Evolutionary conservation across 2,888 invertebrate genomes (phyloP).

Genomic region (Taenaris catops): DNA sequence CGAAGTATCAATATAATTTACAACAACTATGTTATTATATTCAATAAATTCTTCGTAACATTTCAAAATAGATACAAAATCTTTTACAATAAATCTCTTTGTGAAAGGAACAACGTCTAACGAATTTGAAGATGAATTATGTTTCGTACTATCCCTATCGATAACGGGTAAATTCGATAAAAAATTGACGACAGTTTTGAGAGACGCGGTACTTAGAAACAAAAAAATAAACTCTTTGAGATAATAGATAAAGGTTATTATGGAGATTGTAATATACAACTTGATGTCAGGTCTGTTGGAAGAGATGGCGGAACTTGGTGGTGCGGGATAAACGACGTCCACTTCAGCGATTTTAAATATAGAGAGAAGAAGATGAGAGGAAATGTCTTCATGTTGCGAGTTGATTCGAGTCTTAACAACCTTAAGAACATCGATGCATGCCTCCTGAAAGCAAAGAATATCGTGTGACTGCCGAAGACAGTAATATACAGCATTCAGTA

Average conservation of each 20-base stretch:
- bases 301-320: slow-evolving; percentile 75
- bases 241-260: slow-evolving; percentile 50
- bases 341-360: slow-evolving; percentile 96
- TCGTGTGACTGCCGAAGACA: no score
- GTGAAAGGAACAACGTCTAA: slow-evolving; percentile 48
- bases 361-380: slow-evolving; percentile 91
- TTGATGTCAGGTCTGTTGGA: slow-evolving; percentile 41
- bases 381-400: slow-evolving; percentile 90
- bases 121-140: slow-evolving; percentile 29
- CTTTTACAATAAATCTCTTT: slow-evolving; percentile 56
- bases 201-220: slow-evolving; percentile 30
- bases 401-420: slow-evolving; percentile 92
- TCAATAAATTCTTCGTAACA: slow-evolving; percentile 64
- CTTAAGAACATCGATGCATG: slow-evolving; percentile 90
- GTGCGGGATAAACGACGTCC: slow-evolving; percentile 88
- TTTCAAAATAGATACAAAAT: slow-evolving; percentile 66
- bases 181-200: slow-evolving; percentile 53
- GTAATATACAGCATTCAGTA: no score
- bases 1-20: slow-evolving; percentile 43
- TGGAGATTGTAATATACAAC: slow-evolving; percentile 47
- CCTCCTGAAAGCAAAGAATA: no score
- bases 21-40: slow-evolving; percentile 46
- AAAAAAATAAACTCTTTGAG: slow-evolving; percentile 33
- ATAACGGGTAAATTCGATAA: slow-evolving; percentile 58
- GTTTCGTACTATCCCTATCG: slow-evolving; percentile 32